Evolutionary conservation across 2,888 invertebrate species (phyloP).

Genomic region (Dyspetes luteomarginatus): DNA sequence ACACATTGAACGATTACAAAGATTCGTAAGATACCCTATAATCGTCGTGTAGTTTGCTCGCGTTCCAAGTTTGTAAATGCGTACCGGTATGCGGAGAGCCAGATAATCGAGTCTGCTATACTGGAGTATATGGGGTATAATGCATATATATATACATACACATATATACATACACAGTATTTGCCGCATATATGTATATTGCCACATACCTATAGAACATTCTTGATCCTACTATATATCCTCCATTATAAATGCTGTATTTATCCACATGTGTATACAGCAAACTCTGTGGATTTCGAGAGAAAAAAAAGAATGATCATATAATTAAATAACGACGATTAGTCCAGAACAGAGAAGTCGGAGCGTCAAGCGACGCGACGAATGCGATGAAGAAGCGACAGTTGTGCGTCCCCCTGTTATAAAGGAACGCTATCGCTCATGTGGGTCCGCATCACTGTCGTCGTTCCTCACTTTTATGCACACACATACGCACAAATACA

Average conservation of each 20-base stretch:
- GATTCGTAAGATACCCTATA: slow-evolving; percentile 38
- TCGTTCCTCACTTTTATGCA: slow-evolving; percentile 41
- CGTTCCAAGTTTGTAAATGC: slow-evolving; percentile 1
- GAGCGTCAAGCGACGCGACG: slow-evolving; percentile 76
- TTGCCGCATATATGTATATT: background rate
- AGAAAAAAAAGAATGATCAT: slow-evolving; percentile 73
- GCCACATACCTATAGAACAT: background rate
- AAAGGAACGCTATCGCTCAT: slow-evolving; percentile 77
- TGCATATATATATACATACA: background rate
- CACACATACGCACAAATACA: background rate
- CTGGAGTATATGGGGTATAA: background rate
- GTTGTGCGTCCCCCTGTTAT: slow-evolving; percentile 62
- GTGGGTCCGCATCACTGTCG: slow-evolving; percentile 69
- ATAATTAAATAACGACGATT: slow-evolving; percentile 82
- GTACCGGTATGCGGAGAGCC: slow-evolving; percentile 2
- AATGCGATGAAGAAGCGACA: slow-evolving; percentile 81
- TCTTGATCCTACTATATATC: background rate
- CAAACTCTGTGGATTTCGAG: slow-evolving; percentile 26
- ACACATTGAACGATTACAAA: background rate
- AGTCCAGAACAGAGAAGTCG: slow-evolving; percentile 69
- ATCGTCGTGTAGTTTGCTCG: slow-evolving; percentile 16
- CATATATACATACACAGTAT: background rate
- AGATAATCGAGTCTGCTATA: slow-evolving; percentile 27
- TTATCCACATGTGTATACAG: slow-evolving; percentile 30
- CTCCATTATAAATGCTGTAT: slow-evolving; percentile 33